These are phyloP conservation scores for Pterocles orientalis DNA, from an alignment of 2,113 vertebrate genomes.

Conservation along the genomic window DNA sequence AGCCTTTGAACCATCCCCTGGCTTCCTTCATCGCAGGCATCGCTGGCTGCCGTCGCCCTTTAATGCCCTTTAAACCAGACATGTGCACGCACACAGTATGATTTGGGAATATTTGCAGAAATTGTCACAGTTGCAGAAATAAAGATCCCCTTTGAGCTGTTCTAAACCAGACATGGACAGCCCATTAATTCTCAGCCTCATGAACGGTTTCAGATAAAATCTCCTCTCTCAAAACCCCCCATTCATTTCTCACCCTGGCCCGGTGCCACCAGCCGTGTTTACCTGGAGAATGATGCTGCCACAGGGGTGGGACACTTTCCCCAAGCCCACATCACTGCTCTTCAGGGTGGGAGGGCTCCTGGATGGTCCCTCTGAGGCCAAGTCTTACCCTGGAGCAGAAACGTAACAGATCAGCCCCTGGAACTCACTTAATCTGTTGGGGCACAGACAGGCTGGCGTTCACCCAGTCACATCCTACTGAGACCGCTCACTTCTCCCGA, in stretches of 20 bases:
- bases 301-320: neutral
- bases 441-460: neutral
- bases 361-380: neutral
- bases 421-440: rapidly evolving
- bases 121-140: neutral
- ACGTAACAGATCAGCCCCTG: neutral
- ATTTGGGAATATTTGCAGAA: neutral
- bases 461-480: neutral
- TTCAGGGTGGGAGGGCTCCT: neutral
- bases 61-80: neutral
- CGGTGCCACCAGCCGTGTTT: rapidly evolving
- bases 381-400: neutral
- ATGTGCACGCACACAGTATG: rapidly evolving
- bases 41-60: neutral
- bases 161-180: neutral
- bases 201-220: neutral
- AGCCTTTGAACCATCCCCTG: neutral
- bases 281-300: neutral
- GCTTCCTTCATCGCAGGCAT: neutral
- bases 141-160: neutral
- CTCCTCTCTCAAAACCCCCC: no score
- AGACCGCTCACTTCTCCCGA: neutral
- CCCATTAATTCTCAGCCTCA: neutral
- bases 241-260: neutral
- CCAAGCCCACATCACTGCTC: rapidly evolving